Conservation (phyloP, 2,797 vertebrate genomes). For the Telmatherina bonti region DNA sequence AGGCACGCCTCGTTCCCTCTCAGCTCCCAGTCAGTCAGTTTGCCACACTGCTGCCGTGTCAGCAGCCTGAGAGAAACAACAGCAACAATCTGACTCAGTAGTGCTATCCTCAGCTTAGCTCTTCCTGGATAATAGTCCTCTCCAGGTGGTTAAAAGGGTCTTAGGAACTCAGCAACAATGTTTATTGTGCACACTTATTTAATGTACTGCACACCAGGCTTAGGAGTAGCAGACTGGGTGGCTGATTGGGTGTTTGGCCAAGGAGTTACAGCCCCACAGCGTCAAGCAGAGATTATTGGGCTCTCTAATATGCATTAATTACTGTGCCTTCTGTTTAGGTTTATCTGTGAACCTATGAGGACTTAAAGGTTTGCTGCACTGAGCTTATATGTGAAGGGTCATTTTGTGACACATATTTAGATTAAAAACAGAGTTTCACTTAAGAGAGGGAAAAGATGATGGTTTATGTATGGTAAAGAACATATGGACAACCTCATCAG, state of each 20-base stretch:
- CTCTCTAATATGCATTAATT: conserved; percentile 66
- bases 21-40: conserved; percentile 21
- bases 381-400: conserved; percentile 2
- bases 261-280: conserved; percentile 57
- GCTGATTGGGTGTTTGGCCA: conserved; percentile 49
- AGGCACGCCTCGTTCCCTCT: neutral
- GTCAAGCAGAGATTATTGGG: conserved; percentile 63
- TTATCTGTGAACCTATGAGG: conserved; percentile 45
- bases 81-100: conserved; percentile 44
- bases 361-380: conserved; percentile 18
- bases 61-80: conserved; percentile 47
- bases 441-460: neutral
- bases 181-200: conserved; percentile 46
- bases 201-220: conserved; percentile 40
- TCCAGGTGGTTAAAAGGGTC: conserved; percentile 48
- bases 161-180: conserved; percentile 53
- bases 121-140: conserved; percentile 52
- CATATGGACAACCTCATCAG: neutral
- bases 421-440: conserved; percentile 5
- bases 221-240: conserved; percentile 40
- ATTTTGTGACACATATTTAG: conserved; percentile 20
- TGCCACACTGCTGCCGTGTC: conserved; percentile 47
- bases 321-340: conserved; percentile 67
- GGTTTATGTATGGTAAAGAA: neutral
- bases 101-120: conserved; percentile 64